These are phyloP conservation scores for Sinocyclocheilus rhinocerous DNA, from an alignment of 2,113 vertebrate species.

Conservation along the genomic window DNA sequence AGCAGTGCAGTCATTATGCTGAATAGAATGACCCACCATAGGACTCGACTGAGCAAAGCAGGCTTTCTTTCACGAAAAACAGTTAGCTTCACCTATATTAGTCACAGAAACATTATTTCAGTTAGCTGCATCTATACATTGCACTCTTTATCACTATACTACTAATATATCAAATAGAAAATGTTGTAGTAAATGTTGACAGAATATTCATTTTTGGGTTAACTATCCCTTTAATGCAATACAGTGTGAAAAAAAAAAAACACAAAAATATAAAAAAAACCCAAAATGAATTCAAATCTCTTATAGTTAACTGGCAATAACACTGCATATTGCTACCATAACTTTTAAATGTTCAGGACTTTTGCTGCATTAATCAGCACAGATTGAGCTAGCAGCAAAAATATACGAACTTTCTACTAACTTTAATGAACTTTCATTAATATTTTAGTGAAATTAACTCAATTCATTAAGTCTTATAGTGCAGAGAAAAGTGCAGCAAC, in stretches of 20 bases:
- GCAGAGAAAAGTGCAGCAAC: background rate
- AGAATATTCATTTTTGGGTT: background rate
- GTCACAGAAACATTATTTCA: background rate
- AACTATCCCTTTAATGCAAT: background rate
- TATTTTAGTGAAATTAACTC: background rate
- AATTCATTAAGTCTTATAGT: background rate
- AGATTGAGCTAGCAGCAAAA: background rate
- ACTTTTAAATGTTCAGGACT: background rate
- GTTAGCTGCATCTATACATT: background rate
- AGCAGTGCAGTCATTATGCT: slow-evolving; percentile 62
- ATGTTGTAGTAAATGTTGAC: too few species aligned
- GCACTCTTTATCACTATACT: background rate
- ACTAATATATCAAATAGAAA: background rate
- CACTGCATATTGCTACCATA: background rate
- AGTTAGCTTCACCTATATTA: slow-evolving; percentile 80
- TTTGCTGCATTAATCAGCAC: background rate
- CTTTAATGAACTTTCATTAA: background rate
- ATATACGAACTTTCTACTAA: background rate
- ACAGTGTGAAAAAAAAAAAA: background rate
- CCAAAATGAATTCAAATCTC: too few species aligned
- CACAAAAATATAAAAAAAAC: too few species aligned
- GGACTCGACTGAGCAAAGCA: slow-evolving; percentile 58
- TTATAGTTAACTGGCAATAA: background rate
- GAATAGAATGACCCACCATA: slow-evolving; percentile 72
- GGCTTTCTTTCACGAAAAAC: slow-evolving; percentile 80